These are phyloP conservation scores for Tupiocoris notatus DNA, from an alignment of 2,888 invertebrate genomes.

Conservation along the genomic window DNA sequence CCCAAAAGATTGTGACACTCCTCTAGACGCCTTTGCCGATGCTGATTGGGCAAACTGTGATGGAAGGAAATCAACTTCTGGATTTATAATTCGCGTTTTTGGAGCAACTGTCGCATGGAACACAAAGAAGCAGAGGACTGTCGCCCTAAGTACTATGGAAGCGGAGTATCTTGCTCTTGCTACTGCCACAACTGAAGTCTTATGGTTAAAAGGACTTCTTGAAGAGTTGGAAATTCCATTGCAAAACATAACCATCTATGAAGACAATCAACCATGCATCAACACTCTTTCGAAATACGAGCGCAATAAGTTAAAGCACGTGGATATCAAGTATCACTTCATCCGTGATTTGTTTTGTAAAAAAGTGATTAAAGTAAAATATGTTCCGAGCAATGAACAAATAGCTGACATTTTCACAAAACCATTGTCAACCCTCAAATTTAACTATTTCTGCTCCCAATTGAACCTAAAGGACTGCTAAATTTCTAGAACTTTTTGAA, in stretches of 20 bases:
- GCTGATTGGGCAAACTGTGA: conserved; percentile 19
- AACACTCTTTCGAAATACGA: conserved; percentile 8
- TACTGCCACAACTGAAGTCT: conserved; percentile 26
- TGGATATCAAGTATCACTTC: conserved; percentile 45
- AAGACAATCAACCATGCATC: conserved; percentile 43
- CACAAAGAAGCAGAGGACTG: conserved; percentile 6
- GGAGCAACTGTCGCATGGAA: conserved; percentile 16
- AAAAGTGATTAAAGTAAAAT: neutral
- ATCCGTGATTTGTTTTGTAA: conserved; percentile 28
- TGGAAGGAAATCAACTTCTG: conserved; percentile 35
- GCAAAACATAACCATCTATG: neutral
- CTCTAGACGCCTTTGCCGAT: neutral
- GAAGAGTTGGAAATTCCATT: neutral
- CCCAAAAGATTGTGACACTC: neutral
- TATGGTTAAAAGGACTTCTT: conserved; percentile 29
- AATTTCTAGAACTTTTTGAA: too few relatives aligned
- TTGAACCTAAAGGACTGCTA: too few relatives aligned
- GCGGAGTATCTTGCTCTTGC: conserved; percentile 39
- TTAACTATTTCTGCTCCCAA: too few relatives aligned
- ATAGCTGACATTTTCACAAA: conserved; percentile 24
- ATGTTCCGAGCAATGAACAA: conserved; percentile 4
- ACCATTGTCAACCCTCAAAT: too few relatives aligned
- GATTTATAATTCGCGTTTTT: conserved; percentile 30
- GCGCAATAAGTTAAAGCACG: conserved; percentile 37
- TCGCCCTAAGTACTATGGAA: conserved; percentile 31